phyloP scores from a whole-genome alignment of 2,888 invertebrate genomes.

The Spatulosminthurus flaviceps region DNA sequence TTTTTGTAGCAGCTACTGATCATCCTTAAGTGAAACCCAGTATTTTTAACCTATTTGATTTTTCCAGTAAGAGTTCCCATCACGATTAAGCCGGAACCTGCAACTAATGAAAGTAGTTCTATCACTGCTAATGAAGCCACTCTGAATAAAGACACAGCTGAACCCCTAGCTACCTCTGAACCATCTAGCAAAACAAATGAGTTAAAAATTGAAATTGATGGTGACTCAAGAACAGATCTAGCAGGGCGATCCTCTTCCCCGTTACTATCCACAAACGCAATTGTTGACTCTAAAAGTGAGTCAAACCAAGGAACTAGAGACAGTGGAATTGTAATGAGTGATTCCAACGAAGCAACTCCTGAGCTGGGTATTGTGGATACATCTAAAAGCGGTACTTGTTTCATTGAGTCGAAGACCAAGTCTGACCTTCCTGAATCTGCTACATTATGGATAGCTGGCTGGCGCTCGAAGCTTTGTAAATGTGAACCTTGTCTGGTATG shows the following conservation, averaged over 20 bases:
- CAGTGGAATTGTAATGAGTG: constrained; percentile 50
- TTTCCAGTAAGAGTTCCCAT: neutral
- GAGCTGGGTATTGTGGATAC: constrained; percentile 66
- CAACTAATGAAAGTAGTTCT: neutral
- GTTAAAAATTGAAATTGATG: constrained; percentile 29
- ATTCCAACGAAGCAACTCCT: constrained; percentile 6
- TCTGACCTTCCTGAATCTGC: constrained; percentile 69
- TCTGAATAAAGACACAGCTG: neutral
- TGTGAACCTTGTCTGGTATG: constrained; percentile 67
- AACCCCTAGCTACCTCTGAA: neutral
- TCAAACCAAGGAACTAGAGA: constrained; percentile 35
- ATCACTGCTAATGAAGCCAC: neutral
- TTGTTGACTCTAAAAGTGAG: neutral
- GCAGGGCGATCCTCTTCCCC: neutral
- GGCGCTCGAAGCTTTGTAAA: constrained; percentile 76
- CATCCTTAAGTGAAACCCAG: no score
- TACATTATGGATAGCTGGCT: constrained; percentile 80
- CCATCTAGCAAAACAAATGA: neutral
- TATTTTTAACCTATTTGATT: no score
- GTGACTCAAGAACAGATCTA: constrained; percentile 10
- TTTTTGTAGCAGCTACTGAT: no score
- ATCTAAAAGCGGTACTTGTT: constrained; percentile 61
- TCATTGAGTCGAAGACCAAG: constrained; percentile 66
- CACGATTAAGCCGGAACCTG: constrained; percentile 9
- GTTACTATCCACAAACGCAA: neutral